phyloP scores from a whole-genome alignment of 2,113 vertebrate species.

The Mystacornis crossleyi region DNA sequence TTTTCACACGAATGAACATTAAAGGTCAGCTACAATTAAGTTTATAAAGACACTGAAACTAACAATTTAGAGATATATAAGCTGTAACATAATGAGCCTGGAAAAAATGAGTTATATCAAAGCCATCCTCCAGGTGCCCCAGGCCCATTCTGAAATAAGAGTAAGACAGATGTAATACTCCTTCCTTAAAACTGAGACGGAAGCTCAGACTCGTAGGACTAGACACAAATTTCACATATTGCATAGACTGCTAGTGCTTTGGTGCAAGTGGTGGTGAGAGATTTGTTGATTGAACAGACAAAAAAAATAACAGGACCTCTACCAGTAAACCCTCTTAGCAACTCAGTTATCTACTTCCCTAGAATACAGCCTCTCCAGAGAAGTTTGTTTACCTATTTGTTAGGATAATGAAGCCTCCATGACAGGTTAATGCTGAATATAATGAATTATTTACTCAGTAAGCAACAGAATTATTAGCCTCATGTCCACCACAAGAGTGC shows the following conservation, averaged over 20 bases:
- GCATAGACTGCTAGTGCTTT: not conserved
- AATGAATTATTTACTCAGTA: not conserved
- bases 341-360: not conserved
- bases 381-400: not conserved
- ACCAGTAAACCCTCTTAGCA: not conserved
- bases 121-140: not conserved
- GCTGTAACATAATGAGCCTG: not conserved
- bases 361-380: not conserved
- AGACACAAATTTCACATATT: not conserved
- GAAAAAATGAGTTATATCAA: not conserved
- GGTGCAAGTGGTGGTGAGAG: accelerated
- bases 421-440: not conserved
- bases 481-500: not conserved
- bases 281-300: not conserved
- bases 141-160: not conserved
- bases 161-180: not conserved
- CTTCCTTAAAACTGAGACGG: not conserved
- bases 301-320: not conserved
- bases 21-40: not conserved
- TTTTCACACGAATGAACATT: not conserved
- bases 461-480: not conserved
- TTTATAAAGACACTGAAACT: not conserved
- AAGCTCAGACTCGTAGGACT: not conserved
- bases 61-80: not conserved
- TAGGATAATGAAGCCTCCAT: not conserved